Base-by-base conservation (phyloP, 2,113 vertebrate species). In the Numida meleagris region DNA sequence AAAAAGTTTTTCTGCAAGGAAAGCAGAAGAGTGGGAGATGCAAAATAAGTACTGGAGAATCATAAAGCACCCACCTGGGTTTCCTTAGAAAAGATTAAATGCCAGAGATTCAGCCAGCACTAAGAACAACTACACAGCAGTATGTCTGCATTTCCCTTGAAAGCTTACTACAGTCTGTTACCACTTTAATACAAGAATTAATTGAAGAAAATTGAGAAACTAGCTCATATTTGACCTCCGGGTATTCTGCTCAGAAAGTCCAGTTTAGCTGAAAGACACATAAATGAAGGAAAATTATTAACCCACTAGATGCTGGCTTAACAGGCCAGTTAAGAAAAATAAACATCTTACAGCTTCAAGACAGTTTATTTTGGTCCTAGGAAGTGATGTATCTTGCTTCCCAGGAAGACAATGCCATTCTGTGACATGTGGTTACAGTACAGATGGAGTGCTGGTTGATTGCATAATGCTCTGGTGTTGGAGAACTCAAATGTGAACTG, bases 321-420 rank as follows among this genome's bases (percentile, higher is more conserved):
- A 88, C 10, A 43, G 78, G 57, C 20, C 46, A 86, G 61, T 36
- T 81, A 86, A 40, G 51, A 70, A 89, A 53, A 53, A 50, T 6
- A 90, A 87, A 62, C 36, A 95, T 51, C 19, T 58, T 66, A 21
- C 46, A 43, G 14, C 71, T 92, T 89, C 45, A 71, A 83, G 80
- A 71, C 51, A 90, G 90, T 81, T 94, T 96, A 83, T 96, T 97
- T 92, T 96, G 77, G 66, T 92, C 46, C 27, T 81, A 73, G 88
- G 53, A 63, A 96, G 57, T 0, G 15, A 77, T 48, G 43, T 34
- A 38, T 73, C 61, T 94, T 42, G 5, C 85, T 95, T 95, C 63
- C 57, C 50, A 62, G 83, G 43, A 95, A 93, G 79, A 94, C 92
- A 96, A 83, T 87, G 68, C n/a, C 73, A 61, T 62, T 94, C 85